Base-by-base conservation (phyloP, 2,113 vertebrate species). In the Calonectris borealis region DNA sequence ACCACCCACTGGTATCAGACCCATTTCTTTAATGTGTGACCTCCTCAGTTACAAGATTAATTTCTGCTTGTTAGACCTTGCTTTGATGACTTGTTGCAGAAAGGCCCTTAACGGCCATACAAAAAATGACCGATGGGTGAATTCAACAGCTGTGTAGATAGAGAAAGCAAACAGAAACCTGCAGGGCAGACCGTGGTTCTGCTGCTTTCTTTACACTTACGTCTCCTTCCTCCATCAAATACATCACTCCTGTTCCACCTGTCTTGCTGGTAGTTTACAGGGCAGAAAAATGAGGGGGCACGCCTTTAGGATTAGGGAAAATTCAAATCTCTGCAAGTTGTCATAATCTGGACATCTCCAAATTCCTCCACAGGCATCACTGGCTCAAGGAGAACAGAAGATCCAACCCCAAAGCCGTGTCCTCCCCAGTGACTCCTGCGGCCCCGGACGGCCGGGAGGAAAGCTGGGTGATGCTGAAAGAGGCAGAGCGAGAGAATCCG, bases 111-210 rank as follows among this genome's bases (percentile, higher is more conserved):
- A 91, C 18, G 52, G 44, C 29, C 61, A 55, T 1, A 13, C 3
- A 21, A 55, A 55, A 71, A 62, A 81, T 36, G 65, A 87, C 31
- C 0, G 9, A 49, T 69, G 40, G 72, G 81, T 44, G 78, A 95
- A 57, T 9, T 54, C 38, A 91, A 64, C 77, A 96, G 93, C 95
- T 95, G 89, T 55, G 72, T 40, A 82, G 84, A 60, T 6, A 84
- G 26, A 80, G 62, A 91, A 81, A 94, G 38, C 83, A 95, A 95
- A 95, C 83, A 94, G 75, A 80, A 73, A 78, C 72, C 49, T 49
- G 48, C 40, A 62, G 71, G 70, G 4, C 57, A 48, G 48, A 55
- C 5, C 0, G 0, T 1, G 9, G 31, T 14, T 49, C 82, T 76
- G 66, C 52, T 86, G 68, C 66, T 72, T 72, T 57, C 85, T 60